Base-by-base conservation (phyloP, 1,140 invertebrate genomes). In the Caenorhabditis latens region DNA sequence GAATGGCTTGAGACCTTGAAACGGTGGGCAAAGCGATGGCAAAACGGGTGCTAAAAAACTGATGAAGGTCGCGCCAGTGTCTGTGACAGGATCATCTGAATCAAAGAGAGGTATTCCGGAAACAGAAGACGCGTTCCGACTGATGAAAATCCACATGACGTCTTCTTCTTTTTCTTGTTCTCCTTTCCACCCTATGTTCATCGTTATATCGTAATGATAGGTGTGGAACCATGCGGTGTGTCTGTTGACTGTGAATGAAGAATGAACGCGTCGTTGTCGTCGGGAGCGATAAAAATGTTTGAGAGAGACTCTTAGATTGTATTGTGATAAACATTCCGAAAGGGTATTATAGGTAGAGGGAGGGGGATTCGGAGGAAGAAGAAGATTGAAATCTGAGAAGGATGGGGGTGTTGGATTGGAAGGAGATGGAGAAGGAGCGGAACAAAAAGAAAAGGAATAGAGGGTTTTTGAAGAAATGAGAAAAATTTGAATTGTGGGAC, bases 301-400 rank as follows among this genome's bases (percentile, higher is more conserved):
- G 53, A 79, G 14, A 65, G 19, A 24, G 46, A 79, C 46, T 32
- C 32, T 32, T 53, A 79, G 71, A 79, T 79, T 79, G 71, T 79
- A 79, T 79, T 79, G 43, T 79, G 71, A 79, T 79, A 79, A 79
- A 79, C 71, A 79, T 79, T 50, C 71, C 71, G 46, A 79, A 79
- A 79, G 46, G 71, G 46, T 79, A 79, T 79, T 79, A 79, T 79
- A 79, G 71, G 71, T 48, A 48, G 43, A n/a, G n/a, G n/a, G n/a
- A 40, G 43, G 43, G 42, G 65, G 65, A 19, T 71, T 71, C 65
- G 42, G 65, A 71, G 65, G 14, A 63, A 63, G 32, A 63, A 46
- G 57, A 46, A 71, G 65, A 71, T 71, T 71, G 40, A 71, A 71
- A 71, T 71, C 65, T 46, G 61, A 32, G 24, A 63, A 32, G 24